Evolutionary conservation across 2,888 invertebrate species (phyloP).

Genomic region (Neoitamus cyanurus): DNA sequence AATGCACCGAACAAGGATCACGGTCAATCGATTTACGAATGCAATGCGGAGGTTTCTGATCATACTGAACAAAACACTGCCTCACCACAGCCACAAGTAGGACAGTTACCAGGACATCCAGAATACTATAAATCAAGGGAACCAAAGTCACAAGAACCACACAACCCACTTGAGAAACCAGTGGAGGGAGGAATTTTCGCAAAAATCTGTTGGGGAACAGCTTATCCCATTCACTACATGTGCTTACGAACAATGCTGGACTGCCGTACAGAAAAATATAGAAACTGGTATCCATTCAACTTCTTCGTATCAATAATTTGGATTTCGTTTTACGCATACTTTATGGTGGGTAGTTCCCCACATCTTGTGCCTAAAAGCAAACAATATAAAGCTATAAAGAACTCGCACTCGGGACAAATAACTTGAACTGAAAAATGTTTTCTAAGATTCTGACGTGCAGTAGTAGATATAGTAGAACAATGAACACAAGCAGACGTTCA

Average conservation of each 20-base stretch:
- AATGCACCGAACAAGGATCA: conserved; percentile 57
- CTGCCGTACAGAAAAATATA: conserved; percentile 82
- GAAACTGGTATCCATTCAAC: conserved; percentile 90
- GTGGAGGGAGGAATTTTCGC: conserved; percentile 72
- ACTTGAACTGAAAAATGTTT: too few species aligned
- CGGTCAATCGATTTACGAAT: conserved; percentile 65
- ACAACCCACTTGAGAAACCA: conserved; percentile 78
- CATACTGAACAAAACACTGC: conserved; percentile 59
- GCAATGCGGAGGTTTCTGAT: conserved; percentile 60
- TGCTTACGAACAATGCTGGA: conserved; percentile 92
- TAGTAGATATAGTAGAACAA: too few species aligned
- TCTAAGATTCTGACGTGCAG: too few species aligned
- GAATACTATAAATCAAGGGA: conserved; percentile 85
- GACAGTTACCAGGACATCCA: conserved; percentile 58
- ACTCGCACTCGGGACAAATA: too few species aligned
- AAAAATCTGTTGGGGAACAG: conserved; percentile 78
- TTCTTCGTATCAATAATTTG: conserved; percentile 94
- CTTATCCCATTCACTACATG: conserved; percentile 85
- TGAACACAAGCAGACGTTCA: too few species aligned
- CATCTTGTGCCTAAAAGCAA: too few species aligned
- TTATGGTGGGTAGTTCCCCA: conserved; percentile 90
- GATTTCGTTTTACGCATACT: conserved; percentile 96
- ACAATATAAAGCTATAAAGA: too few species aligned
- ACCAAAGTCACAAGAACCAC: conserved; percentile 75
- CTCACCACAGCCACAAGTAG: conserved; percentile 55